Conservation (phyloP, 2,797 vertebrate species). For the Caiman crocodilus region DNA sequence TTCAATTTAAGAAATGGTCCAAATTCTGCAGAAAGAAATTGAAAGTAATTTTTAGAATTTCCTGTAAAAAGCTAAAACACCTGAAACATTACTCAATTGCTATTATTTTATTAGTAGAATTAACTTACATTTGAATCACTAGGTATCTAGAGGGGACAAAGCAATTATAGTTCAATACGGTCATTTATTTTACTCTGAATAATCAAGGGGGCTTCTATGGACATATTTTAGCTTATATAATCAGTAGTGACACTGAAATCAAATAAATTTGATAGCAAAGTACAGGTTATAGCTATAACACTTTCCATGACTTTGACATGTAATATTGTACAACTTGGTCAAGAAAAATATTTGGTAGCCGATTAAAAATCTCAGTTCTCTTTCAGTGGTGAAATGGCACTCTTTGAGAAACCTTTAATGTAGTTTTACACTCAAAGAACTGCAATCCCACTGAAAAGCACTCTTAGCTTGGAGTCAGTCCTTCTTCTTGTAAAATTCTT, state of each 20-base stretch:
- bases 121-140: conserved; percentile 38
- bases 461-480: rapidly evolving
- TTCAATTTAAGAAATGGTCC: conserved; percentile 18
- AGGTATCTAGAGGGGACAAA: not conserved
- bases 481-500: not conserved
- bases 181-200: not conserved
- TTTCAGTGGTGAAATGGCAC: rapidly evolving
- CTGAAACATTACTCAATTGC: conserved; percentile 29
- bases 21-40: not conserved
- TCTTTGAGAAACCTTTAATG: not conserved
- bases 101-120: conserved; percentile 46
- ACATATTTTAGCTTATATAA: not conserved
- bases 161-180: not conserved
- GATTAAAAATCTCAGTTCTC: not conserved
- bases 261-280: not conserved
- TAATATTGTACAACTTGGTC: not conserved
- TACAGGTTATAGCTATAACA: not conserved
- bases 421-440: not conserved
- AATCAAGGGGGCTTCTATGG: not conserved
- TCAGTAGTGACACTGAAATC: not conserved
- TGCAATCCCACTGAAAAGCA: not conserved
- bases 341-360: not conserved
- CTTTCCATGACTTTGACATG: not conserved
- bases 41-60: not conserved
- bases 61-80: conserved; percentile 18